Base-by-base conservation (phyloP, 2,113 vertebrate genomes). In the Aphyosemion australe region DNA sequence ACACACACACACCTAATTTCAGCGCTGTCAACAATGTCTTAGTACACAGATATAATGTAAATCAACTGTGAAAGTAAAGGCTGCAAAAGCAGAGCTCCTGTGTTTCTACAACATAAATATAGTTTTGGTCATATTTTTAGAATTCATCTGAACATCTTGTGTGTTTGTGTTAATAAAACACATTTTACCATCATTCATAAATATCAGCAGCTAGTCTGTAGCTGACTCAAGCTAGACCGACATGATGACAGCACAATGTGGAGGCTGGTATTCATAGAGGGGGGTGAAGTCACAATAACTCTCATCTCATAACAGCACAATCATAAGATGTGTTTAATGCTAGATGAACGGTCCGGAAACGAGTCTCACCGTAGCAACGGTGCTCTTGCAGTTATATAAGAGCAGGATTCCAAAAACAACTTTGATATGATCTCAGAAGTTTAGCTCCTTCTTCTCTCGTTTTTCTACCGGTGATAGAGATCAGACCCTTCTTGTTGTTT, bases 171-270 rank as follows among this genome's bases (percentile, higher is more conserved):
- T 31, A 31, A 46, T 50, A 59, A 70, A 67, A 61, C 41, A 53
- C 61, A 72, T 61, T 21, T 43, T 21, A 65, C 56, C 58, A 0
- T 65, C 18, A 42, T 50, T 5, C 31, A 76, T 46, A 71, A 68
- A 66, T 53, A 63, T 16, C 42, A 7, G 50, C 64, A 14, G 41
- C 79, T 70, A 70, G 65, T 41, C 52, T 65, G 48, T 48, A 69
- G 56, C 62, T 20, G 12, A 15, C 69, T 65, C 52, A 70, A 78
- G 74, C 79, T 63, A 83, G 60, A 19, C 46, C 19, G 54, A 48
- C 12, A 60, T 34, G 37, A 42, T 37, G 67, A 51, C 13, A 48
- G 50, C 10, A 60, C 69, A 77, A 72, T 46, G 75, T 49, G 50
- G 58, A 65, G 45, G 50, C 21, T 57, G 66, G 43, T 71, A 65